Evolutionary conservation across 2,113 vertebrate species (phyloP).

Genomic region (Petrocephalus zakoni): DNA sequence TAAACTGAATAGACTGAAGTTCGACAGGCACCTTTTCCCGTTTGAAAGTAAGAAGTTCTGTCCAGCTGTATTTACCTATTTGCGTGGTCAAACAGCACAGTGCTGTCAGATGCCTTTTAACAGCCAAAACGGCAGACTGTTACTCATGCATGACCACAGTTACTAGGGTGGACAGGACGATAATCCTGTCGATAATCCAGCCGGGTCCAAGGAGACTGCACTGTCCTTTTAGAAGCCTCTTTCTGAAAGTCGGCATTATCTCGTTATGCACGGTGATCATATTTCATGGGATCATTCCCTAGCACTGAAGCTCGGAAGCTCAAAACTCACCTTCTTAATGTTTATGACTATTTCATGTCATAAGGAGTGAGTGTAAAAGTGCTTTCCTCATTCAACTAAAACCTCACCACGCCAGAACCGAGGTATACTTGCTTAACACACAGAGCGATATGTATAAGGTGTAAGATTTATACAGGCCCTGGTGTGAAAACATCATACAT

Average conservation of each 20-base stretch:
- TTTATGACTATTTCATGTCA: background rate
- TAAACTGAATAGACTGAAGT: background rate
- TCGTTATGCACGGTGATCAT: conserved; percentile 22
- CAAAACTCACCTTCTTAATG: background rate
- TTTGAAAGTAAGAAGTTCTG: background rate
- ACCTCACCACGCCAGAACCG: background rate
- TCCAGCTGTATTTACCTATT: background rate
- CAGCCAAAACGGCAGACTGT: background rate
- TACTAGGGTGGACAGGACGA: background rate
- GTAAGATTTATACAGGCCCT: background rate
- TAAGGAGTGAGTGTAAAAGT: background rate
- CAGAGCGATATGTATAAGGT: background rate
- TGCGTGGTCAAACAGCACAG: background rate
- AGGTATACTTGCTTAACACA: background rate
- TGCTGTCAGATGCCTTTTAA: background rate
- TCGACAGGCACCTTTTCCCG: background rate
- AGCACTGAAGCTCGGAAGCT: background rate
- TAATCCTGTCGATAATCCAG: conserved; percentile 13
- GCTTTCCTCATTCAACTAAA: background rate
- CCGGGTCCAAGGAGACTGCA: background rate
- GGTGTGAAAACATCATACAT: background rate
- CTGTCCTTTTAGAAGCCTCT: conserved; percentile 25
- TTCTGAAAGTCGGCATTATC: conserved; percentile 22
- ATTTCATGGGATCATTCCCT: conserved; percentile 28
- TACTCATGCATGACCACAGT: conserved; percentile 2